Evolutionary conservation across 1,140 invertebrate species (phyloP), one percentile per base, ranked within the genome.

Genomic region (Euura saliciscinereae): DNA sequence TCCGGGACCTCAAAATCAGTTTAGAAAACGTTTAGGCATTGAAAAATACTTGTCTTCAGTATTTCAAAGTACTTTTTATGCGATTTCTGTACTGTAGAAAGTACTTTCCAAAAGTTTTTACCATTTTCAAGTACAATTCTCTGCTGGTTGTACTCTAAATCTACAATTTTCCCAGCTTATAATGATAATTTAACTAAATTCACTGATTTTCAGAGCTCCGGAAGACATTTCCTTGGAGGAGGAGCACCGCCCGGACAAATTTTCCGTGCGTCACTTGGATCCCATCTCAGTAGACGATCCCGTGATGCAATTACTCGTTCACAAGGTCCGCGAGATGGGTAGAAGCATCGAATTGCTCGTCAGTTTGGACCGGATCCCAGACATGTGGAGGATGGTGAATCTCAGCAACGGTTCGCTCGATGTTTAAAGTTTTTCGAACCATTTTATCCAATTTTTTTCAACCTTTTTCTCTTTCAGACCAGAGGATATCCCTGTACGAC

Each of bases 321-420:
- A 80, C 46, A 88, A 87, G 77, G 79, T 87, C 4, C 78, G 76
- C 73, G 81, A 86, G 78, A 85, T 87, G 76, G 85, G 86, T 65
- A 78, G 81, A 68, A 87, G 81, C 73, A 82, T 87, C 44, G 85
- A 87, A 70, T 79, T 88, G 5, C 78, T 88, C 10, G 80, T 85
- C 10, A 84, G 83, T 43, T 76, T 88, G 10, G 82, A 85, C 72
- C 80, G 86, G 45, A 82, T 87, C 46, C 80, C 84, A 2, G 85
- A 87, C 67, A 80, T 88, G 72, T 86, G 86, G 84, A 78, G 77
- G 46, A 75, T 65, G 76, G 71, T 2, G 13, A 59, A 74, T 75
- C 66, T 76, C 81, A 67, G 66, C 73, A 44, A 69, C 78, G 65
- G 75, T 75, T 70, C 75, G 75, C 77, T 77, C 76, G 77, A 73